phyloP scores from a whole-genome alignment of 2,113 vertebrate genomes.

The Atractosteus spatula region DNA sequence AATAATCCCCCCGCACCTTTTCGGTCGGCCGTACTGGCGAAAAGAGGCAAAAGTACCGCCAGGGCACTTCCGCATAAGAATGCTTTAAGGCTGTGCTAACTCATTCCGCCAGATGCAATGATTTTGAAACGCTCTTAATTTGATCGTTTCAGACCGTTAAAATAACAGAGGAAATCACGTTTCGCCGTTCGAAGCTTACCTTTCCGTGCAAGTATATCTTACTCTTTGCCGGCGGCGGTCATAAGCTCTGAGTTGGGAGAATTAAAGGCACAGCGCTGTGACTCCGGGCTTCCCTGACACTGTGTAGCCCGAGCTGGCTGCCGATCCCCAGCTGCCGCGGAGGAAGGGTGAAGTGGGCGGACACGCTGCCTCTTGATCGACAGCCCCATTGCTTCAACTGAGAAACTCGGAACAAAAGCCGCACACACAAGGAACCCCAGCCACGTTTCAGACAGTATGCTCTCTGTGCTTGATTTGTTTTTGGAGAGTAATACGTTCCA shows the following conservation, averaged over 20 bases:
- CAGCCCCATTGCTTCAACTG: conserved; percentile 28
- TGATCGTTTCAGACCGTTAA: not conserved
- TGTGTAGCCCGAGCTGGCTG: conserved; percentile 26
- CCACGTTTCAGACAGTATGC: conserved; percentile 14
- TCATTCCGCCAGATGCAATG: conserved; percentile 5
- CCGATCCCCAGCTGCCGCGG: conserved; percentile 36
- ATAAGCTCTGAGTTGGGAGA: conserved; percentile 64
- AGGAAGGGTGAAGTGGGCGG: conserved; percentile 40
- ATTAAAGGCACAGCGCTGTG: conserved; percentile 31
- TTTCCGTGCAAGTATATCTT: conserved; percentile 43
- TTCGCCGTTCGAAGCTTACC: conserved; percentile 21
- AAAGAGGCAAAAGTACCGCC: not conserved
- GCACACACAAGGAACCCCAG: conserved; percentile 17
- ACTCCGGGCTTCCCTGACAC: conserved; percentile 27
- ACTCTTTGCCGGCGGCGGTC: conserved; percentile 59
- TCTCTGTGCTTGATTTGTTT: conserved; percentile 15
- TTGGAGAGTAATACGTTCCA: conserved; percentile 14
- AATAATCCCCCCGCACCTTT: conserved; percentile 31
- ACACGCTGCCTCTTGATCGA: conserved; percentile 34
- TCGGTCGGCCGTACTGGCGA: no score
- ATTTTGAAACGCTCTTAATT: conserved; percentile 7
- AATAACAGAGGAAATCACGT: not conserved
- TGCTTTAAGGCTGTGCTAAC: conserved; percentile 9
- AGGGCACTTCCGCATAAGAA: conserved; percentile 18
- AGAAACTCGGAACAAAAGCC: conserved; percentile 31